A percentile compares a stretch with the other conserved stretches of the same genome.
Evolutionary conservation across 2,888 invertebrate genomes (phyloP).

Genomic region (Scaptomyza cyrtandrae): DNA sequence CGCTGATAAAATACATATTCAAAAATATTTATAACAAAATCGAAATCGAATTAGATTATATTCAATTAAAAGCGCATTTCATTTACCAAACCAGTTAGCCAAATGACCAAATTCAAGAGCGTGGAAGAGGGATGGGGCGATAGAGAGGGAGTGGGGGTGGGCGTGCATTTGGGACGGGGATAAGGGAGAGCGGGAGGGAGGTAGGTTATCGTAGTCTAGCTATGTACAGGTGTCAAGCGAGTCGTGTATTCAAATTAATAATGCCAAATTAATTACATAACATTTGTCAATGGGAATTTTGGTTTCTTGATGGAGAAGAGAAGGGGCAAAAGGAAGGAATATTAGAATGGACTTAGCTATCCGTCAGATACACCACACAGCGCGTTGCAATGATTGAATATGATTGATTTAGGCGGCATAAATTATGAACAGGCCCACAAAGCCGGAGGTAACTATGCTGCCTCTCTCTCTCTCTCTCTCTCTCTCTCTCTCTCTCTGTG

Average conservation of each 20-base stretch:
- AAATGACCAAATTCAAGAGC: slow-evolving; percentile 15
- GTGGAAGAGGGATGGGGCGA: not conserved
- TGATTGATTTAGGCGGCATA: slow-evolving; percentile 71
- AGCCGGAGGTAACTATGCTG: not conserved
- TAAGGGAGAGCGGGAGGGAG: not conserved
- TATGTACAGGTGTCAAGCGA: slow-evolving; percentile 61
- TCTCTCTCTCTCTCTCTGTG: not conserved
- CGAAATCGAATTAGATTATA: slow-evolving; percentile 19
- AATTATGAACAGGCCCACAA: slow-evolving; percentile 63
- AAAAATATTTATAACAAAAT: slow-evolving; percentile 2
- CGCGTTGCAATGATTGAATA: slow-evolving; percentile 65
- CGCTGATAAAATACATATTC: slow-evolving; percentile 24
- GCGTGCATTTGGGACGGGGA: slow-evolving; percentile 30
- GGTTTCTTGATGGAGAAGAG: slow-evolving; percentile 20
- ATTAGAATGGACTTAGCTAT: slow-evolving; percentile 37
- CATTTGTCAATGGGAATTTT: slow-evolving; percentile 73
- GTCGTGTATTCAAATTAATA: slow-evolving; percentile 74
- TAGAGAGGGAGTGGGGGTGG: slow-evolving; percentile 29
- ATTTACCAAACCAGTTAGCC: slow-evolving; percentile 22
- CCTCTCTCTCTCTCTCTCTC: not conserved
- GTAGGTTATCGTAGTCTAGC: not conserved
- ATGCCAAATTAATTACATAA: slow-evolving; percentile 77
- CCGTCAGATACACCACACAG: slow-evolving; percentile 44
- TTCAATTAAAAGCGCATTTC: slow-evolving; percentile 30
- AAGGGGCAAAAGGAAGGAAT: not conserved